Evolutionary conservation across 2,113 vertebrate genomes (phyloP).

Genomic region (Osmerus eperlanus): DNA sequence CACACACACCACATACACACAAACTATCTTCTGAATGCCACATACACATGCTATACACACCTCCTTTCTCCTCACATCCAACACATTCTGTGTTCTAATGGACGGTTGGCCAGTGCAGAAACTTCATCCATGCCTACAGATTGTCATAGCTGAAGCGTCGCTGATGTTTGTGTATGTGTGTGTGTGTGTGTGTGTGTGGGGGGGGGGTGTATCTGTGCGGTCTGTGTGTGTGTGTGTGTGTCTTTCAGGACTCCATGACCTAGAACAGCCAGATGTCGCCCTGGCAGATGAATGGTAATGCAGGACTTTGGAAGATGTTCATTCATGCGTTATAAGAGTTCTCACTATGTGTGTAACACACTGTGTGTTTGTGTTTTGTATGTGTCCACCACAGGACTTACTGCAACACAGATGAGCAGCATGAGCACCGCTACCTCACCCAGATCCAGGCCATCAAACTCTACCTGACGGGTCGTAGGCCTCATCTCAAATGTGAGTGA

Average conservation of each 20-base stretch:
- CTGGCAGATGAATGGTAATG: conserved; percentile 97
- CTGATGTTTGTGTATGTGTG: conserved; percentile 52
- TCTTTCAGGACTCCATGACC: conserved; percentile 88
- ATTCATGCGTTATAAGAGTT: conserved; percentile 36
- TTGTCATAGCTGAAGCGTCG: conserved; percentile 57
- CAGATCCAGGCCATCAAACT: conserved; percentile 94
- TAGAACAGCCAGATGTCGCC: conserved; percentile 95
- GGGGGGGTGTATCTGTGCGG: too few species aligned
- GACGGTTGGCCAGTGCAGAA: conserved; percentile 1
- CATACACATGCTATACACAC: background rate
- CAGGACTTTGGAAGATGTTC: conserved; percentile 47
- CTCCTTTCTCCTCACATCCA: background rate
- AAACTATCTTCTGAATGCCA: too few species aligned
- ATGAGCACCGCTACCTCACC: conserved; percentile 89
- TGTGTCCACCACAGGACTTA: conserved; percentile 82
- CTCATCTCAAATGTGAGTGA: conserved; percentile 88
- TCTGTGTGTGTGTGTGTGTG: background rate
- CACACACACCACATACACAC: too few species aligned
- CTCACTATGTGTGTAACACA: background rate
- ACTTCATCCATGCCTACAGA: conserved; percentile 19
- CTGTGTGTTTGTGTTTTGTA: background rate
- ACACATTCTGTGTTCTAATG: background rate
- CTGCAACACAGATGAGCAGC: conserved; percentile 92
- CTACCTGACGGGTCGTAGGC: conserved; percentile 89
- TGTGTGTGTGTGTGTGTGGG: too few species aligned